Evolutionary conservation across 2,113 vertebrate species (phyloP).

Genomic region (Coregonus clupeaformis): DNA sequence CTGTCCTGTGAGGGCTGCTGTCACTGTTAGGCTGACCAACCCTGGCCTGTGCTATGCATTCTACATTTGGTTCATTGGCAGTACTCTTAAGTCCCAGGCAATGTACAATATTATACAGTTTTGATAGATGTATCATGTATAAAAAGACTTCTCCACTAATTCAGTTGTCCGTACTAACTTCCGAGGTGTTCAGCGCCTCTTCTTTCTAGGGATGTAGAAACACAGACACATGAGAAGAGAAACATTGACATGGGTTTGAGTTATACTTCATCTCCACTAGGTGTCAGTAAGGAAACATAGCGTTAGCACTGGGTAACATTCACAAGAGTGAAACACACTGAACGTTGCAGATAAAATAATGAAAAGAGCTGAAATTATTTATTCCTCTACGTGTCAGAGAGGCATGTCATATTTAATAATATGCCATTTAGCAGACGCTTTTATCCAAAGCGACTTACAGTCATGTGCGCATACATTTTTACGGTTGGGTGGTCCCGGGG

Average conservation of each 20-base stretch:
- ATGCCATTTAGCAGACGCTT: too few species aligned
- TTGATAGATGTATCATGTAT: neutral
- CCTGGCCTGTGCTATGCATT: neutral
- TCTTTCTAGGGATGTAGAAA: conserved; percentile 63
- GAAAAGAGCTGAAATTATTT: neutral
- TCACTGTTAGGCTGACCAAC: neutral
- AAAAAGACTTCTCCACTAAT: neutral
- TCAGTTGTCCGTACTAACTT: conserved; percentile 48
- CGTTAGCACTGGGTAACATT: neutral
- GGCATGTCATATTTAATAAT: too few species aligned
- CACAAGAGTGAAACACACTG: neutral
- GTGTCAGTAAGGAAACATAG: neutral
- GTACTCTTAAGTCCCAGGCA: neutral
- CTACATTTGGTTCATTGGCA: neutral
- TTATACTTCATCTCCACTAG: neutral
- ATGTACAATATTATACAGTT: neutral
- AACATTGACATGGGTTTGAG: neutral
- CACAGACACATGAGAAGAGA: neutral
- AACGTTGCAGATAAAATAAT: neutral
- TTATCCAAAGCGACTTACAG: too few species aligned
- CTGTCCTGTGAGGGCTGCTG: neutral
- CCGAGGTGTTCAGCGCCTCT: conserved; percentile 35
- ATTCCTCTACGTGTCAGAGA: too few species aligned
- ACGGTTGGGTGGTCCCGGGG: too few species aligned
- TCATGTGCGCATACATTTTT: too few species aligned